A percentile compares a stretch with the other conserved stretches of the same genome.
These are phyloP conservation scores for Periophthalmus magnuspinnatus DNA, from an alignment of 2,797 vertebrate genomes.

Conservation along the genomic window DNA sequence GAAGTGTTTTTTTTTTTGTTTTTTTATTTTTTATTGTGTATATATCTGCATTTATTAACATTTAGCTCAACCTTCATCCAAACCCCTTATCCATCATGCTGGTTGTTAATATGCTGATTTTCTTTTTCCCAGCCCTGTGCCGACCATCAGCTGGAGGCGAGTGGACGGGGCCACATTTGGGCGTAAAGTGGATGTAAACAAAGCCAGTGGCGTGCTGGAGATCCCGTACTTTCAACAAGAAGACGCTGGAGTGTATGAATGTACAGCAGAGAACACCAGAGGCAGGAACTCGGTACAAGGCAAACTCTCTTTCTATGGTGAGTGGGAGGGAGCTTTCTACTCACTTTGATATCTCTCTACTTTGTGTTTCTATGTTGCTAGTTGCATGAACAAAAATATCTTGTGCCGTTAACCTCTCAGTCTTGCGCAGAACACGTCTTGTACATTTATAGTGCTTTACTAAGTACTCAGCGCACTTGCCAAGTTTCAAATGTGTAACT, in stretches of 20 bases:
- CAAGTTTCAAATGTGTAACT: slow-evolving; percentile 23
- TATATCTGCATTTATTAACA: slow-evolving; percentile 1
- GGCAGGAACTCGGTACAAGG: slow-evolving; percentile 89
- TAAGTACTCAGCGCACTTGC: slow-evolving; percentile 1
- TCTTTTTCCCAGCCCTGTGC: slow-evolving; percentile 81
- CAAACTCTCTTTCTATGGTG: slow-evolving; percentile 92
- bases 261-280: slow-evolving; percentile 89
- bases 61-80: slow-evolving; percentile 12
- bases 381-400: slow-evolving; percentile 21
- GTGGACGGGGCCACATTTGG: slow-evolving; percentile 85
- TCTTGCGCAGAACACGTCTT: slow-evolving; percentile 25
- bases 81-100: slow-evolving; percentile 26
- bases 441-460: slow-evolving; percentile 35
- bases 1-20: too few species aligned
- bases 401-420: slow-evolving; percentile 20
- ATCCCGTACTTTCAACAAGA: slow-evolving; percentile 95
- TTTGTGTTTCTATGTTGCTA: slow-evolving; percentile 22
- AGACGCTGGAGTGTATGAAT: slow-evolving; percentile 89
- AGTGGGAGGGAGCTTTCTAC: slow-evolving; percentile 47
- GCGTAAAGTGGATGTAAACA: slow-evolving; percentile 88
- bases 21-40: too few species aligned
- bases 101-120: slow-evolving; percentile 13
- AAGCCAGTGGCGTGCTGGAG: slow-evolving; percentile 87
- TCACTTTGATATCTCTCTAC: slow-evolving; percentile 38
- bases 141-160: slow-evolving; percentile 88